These are phyloP conservation scores for Tiliqua scincoides DNA, from an alignment of 2,113 vertebrate genomes.

Conservation along the genomic window DNA sequence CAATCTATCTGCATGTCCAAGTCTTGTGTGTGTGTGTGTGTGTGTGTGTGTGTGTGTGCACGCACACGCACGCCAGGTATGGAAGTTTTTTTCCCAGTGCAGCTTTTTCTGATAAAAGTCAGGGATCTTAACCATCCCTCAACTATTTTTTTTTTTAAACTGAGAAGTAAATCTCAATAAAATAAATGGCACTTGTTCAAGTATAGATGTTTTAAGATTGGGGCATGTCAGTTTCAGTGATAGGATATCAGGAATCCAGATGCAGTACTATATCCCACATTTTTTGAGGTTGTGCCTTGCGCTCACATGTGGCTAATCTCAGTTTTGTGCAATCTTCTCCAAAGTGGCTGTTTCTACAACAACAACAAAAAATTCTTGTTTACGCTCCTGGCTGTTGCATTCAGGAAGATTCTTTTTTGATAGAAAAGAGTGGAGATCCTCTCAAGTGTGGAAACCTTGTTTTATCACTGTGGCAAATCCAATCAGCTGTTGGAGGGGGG, in stretches of 20 bases:
- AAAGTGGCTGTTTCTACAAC: constrained; percentile 54
- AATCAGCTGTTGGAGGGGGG: neutral
- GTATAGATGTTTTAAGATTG: constrained; percentile 1
- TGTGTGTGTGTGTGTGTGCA: too few species aligned
- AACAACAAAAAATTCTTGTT: constrained; percentile 47
- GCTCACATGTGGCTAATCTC: constrained; percentile 53
- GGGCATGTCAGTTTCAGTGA: neutral
- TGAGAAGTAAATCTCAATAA: constrained; percentile 12
- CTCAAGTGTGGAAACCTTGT: neutral
- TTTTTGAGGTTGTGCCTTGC: constrained; percentile 56
- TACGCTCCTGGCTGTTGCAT: neutral
- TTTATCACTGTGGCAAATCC: neutral
- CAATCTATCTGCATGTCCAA: neutral
- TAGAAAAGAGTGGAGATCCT: neutral
- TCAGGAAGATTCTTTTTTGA: neutral
- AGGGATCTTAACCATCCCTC: constrained; percentile 13
- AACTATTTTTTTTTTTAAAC: neutral
- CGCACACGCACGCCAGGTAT: too few species aligned
- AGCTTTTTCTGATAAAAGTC: constrained; percentile 49
- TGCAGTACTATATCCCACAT: constrained; percentile 43
- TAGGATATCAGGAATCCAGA: too few species aligned
- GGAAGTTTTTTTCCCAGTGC: constrained; percentile 39
- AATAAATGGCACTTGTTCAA: constrained; percentile 44
- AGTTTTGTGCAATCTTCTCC: constrained; percentile 51
- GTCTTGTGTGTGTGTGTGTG: neutral